Base-by-base conservation (phyloP, 2,113 vertebrate species). In the Fukomys damarensis region DNA sequence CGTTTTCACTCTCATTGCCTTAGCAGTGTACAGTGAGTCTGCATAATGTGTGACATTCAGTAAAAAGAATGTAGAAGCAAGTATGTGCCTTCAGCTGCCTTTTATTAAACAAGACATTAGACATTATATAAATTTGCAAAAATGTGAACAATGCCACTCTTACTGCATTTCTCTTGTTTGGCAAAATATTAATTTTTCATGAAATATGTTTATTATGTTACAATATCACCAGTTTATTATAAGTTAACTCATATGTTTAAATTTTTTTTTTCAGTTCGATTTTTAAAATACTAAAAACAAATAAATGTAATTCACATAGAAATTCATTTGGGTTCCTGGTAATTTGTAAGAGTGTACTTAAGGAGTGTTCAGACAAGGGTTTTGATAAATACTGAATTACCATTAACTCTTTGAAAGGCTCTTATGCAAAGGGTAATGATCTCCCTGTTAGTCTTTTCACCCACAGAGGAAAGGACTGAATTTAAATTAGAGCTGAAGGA, bases 101-200 rank as follows among this genome's bases (percentile, higher is more conserved):
- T 70, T 59, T 63, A 17, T 93, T 80, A 80, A 86, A 58, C n/a
- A 41, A 58, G n/a, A 91, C 35, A 38, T 46, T 38, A 86, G 70
- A 84, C 22, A 43, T 49, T 93, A 56, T 89, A 80, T 86, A 93
- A 66, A 91, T 79, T 80, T 89, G 32, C 20, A 96, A 82, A 95
- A 86, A 82, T 61, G 20, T 89, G 87, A 84, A 80, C 24, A 93
- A 6, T 52, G 28, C 41, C 58, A 65, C 17, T 84, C 63, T 77
- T 58, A 88, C 7, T 68, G 38, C 38, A n/a, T 95, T 95, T 63
- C 16, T 95, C 49, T 84, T 79, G 59, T 38, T 94, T 80, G 2
- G 17, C 16, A 76, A 96, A 94, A 83, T 63, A 22, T 58, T 84
- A 59, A 30, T 86, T 90, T 91, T 77, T 68, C 49, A 92, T 61